Conservation (phyloP, 2,888 invertebrate genomes). For the Ischnura elegans region DNA sequence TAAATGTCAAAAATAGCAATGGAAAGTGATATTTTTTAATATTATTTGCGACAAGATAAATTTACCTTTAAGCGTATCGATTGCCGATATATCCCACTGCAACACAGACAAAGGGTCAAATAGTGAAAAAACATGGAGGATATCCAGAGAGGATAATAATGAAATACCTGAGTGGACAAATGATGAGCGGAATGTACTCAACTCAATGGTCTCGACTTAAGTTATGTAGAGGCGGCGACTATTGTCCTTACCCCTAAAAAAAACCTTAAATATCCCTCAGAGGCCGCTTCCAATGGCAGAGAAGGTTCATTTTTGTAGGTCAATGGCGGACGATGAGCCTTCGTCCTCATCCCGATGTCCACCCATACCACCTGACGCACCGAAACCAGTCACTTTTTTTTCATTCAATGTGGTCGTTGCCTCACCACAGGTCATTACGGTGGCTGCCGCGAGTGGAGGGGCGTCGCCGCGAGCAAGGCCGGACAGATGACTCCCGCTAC, state of each 20-base stretch:
- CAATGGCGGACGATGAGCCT: slow-evolving; percentile 58
- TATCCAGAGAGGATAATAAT: too few relatives aligned
- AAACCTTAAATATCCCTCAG: neutral
- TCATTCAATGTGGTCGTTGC: slow-evolving; percentile 36
- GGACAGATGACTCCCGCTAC: slow-evolving; percentile 32
- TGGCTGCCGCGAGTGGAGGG: slow-evolving; percentile 27
- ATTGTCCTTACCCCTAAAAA: neutral
- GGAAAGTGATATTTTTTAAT: too few relatives aligned
- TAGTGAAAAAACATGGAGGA: too few relatives aligned
- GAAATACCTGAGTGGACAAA: neutral
- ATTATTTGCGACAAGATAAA: too few relatives aligned
- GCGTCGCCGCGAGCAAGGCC: slow-evolving; percentile 56
- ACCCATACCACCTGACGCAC: neutral
- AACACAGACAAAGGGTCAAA: too few relatives aligned
- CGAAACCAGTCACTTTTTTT: too few relatives aligned
- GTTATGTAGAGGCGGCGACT: neutral
- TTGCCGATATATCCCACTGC: too few relatives aligned
- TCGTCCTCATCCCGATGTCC: neutral
- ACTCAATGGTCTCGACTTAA: neutral
- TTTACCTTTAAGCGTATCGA: too few relatives aligned
- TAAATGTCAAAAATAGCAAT: too few relatives aligned
- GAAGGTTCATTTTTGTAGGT: slow-evolving; percentile 54
- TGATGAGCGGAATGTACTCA: neutral
- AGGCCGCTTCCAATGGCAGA: neutral
- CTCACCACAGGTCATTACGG: slow-evolving; percentile 63